Percentiles rank a stretch among this genome's conserved stretches.
phyloP scores from a whole-genome alignment of 2,113 vertebrate genomes.

The Nesoenas mayeri region DNA sequence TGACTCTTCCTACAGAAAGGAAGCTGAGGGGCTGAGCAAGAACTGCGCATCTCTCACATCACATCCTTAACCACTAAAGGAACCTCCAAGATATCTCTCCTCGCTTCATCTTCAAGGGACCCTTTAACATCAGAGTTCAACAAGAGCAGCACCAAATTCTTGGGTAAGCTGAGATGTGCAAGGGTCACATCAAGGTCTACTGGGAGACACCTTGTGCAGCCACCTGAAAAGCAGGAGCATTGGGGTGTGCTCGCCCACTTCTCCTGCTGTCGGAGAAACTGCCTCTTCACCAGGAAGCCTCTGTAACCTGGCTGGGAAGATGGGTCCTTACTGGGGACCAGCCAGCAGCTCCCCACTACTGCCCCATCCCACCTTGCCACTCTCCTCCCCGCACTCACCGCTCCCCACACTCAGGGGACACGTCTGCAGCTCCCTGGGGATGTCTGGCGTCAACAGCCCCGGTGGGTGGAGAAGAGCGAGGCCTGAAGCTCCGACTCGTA shows the following conservation, averaged over 20 bases:
- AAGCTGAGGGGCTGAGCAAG: background rate
- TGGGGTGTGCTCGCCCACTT: rapidly evolving
- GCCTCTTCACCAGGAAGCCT: background rate
- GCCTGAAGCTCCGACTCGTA: background rate
- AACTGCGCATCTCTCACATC: background rate
- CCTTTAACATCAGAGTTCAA: background rate
- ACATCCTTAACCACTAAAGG: background rate
- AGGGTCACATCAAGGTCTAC: rapidly evolving
- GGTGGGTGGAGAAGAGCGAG: background rate
- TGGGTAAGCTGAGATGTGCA: background rate
- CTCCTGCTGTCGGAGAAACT: background rate
- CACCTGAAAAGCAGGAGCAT: background rate
- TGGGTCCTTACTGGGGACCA: rapidly evolving
- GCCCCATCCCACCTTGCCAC: background rate
- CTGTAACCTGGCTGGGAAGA: background rate
- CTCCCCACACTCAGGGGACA: background rate
- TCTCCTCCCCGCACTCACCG: background rate
- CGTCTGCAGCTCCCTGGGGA: background rate
- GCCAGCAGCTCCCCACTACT: background rate
- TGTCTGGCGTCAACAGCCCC: rapidly evolving
- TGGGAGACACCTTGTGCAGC: background rate
- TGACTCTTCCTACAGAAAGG: background rate
- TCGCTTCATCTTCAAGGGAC: background rate
- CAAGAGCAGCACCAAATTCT: background rate
- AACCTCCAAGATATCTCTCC: background rate